Conservation (phyloP, 2,888 invertebrate genomes). For the Gari tellinella region DNA sequence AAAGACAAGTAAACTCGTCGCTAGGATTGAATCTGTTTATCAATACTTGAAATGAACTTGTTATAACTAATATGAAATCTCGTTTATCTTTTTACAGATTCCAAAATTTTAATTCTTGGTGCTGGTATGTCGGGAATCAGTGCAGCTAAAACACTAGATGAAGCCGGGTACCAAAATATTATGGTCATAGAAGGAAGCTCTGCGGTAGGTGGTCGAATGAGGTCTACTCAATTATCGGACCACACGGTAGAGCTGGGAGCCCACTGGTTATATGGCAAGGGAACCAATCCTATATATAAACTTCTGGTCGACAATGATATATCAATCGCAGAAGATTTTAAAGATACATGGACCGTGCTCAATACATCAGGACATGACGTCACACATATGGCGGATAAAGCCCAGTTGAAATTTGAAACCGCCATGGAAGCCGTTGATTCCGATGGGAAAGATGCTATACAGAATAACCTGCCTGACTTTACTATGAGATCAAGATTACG, state of each 20-base stretch:
- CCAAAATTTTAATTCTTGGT: constrained; percentile 32
- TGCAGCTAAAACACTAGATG: constrained; percentile 49
- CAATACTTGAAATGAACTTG: no score
- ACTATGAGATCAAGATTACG: constrained; percentile 19
- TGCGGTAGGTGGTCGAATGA: constrained; percentile 47
- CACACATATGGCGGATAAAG: constrained; percentile 19
- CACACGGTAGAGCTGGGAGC: constrained; percentile 49
- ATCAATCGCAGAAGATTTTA: background rate
- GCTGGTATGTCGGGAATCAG: constrained; percentile 50
- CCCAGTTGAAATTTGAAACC: background rate
- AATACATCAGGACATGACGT: constrained; percentile 21
- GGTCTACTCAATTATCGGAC: constrained; percentile 17
- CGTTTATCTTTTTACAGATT: no score
- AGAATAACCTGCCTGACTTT: constrained; percentile 6
- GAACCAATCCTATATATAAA: constrained; percentile 40
- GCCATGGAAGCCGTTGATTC: background rate
- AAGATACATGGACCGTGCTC: constrained; percentile 10
- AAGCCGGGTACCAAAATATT: constrained; percentile 45
- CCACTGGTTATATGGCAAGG: constrained; percentile 41
- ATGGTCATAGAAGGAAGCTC: constrained; percentile 42
- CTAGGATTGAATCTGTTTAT: no score
- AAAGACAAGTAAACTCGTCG: no score
- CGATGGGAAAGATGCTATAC: background rate
- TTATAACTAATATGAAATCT: no score
- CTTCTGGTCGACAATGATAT: constrained; percentile 14